Evolutionary conservation across 2,797 vertebrate species (phyloP).

Genomic region (Macrochelys suwanniensis): DNA sequence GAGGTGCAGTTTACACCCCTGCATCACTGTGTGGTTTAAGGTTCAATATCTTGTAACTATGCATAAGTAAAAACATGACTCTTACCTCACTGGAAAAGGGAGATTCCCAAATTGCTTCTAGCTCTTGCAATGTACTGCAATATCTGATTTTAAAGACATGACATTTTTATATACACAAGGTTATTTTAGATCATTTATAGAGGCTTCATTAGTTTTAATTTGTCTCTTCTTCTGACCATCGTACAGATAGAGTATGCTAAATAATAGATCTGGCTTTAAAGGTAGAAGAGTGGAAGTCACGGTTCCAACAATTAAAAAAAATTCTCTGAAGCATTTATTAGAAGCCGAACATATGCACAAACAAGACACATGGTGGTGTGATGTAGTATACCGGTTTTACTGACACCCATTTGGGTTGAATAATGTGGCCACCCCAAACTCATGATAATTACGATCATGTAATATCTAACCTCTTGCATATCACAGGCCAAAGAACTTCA

Average conservation of each 20-base stretch:
- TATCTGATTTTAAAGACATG: neutral
- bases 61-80: neutral
- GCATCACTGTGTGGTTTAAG: neutral
- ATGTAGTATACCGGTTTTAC: neutral
- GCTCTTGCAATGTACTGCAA: neutral
- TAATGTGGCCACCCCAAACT: neutral
- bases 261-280: neutral
- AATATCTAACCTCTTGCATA: neutral
- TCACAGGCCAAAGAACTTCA: neutral
- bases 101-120: neutral
- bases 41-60: neutral
- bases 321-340: neutral
- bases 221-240: neutral
- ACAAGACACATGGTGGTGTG: neutral
- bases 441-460: neutral
- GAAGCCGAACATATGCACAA: neutral
- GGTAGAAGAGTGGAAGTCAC: neutral
- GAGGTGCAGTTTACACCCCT: neutral
- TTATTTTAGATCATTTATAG: neutral
- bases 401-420: neutral
- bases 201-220: neutral
- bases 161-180: neutral
- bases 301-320: neutral
- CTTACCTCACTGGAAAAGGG: neutral
- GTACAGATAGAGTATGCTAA: neutral